Percentiles rank a stretch among this genome's conserved stretches.
Evolutionary conservation across 2,797 vertebrate species (phyloP).

Genomic region (Thripadectes ignobilis): DNA sequence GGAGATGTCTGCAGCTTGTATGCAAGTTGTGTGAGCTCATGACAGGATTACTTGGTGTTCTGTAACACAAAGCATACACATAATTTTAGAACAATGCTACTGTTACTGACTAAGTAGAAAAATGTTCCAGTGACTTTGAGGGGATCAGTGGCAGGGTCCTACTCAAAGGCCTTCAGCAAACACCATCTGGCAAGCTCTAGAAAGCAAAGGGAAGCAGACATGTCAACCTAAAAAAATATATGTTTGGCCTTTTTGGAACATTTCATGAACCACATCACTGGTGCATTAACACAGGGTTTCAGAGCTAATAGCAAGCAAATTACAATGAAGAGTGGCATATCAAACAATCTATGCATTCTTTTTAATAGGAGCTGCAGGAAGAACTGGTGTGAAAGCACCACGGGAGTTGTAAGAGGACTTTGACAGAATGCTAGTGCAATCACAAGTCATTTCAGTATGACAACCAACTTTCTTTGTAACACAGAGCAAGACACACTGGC

Average conservation of each 20-base stretch:
- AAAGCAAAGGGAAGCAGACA: not conserved
- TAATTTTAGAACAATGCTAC: not conserved
- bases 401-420: not conserved
- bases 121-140: not conserved
- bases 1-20: not conserved
- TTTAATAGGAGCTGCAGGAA: not conserved
- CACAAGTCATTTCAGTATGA: not conserved
- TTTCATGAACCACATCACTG: not conserved
- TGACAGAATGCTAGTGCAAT: not conserved
- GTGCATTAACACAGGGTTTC: not conserved
- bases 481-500: not conserved
- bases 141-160: not conserved
- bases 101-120: not conserved
- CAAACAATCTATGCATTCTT: accelerated
- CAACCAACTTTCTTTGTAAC: not conserved
- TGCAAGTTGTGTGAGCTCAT: not conserved
- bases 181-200: not conserved
- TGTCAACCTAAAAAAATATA: not conserved
- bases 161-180: not conserved
- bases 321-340: not conserved
- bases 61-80: not conserved
- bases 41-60: not conserved
- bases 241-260: not conserved
- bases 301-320: not conserved
- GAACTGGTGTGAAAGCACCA: not conserved